phyloP scores from a whole-genome alignment of 2,113 vertebrate genomes.

The Accipiter cooperii region DNA sequence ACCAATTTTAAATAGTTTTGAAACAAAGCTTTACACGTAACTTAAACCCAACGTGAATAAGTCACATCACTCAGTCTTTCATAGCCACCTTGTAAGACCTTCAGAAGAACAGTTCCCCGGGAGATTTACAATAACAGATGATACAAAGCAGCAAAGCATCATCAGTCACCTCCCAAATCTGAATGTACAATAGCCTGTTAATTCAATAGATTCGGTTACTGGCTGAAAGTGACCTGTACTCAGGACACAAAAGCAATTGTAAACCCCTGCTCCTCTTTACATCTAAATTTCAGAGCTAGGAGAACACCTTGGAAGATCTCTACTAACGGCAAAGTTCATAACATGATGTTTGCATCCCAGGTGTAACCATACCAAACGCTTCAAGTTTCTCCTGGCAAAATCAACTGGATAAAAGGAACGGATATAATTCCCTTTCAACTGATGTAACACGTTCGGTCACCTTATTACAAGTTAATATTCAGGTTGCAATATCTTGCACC shows the following conservation, averaged over 20 bases:
- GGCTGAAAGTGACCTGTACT: not conserved
- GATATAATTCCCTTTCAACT: not conserved
- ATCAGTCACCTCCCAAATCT: not conserved
- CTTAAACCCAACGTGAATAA: not conserved
- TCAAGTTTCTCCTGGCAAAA: not conserved
- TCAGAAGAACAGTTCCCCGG: not conserved
- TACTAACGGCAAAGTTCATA: not conserved
- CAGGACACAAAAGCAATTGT: not conserved
- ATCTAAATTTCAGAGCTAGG: not conserved
- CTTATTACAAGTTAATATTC: constrained; percentile 44
- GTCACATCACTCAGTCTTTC: not conserved
- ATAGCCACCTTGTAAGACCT: not conserved
- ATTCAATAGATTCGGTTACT: not conserved
- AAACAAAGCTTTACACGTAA: not conserved
- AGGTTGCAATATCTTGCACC: constrained; percentile 26
- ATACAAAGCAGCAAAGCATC: not conserved
- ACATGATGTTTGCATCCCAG: not conserved
- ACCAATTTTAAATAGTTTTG: not conserved
- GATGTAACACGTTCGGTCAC: not conserved
- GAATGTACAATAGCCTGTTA: not conserved
- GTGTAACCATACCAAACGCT: not conserved
- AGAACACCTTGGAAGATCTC: not conserved
- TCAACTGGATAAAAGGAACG: not conserved
- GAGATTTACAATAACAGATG: not conserved
- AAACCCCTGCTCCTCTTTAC: not conserved